A percentile compares a stretch with the other conserved stretches of the same genome.
Conservation (phyloP, 2,888 invertebrate species). For the Camptogramma bilineatum region DNA sequence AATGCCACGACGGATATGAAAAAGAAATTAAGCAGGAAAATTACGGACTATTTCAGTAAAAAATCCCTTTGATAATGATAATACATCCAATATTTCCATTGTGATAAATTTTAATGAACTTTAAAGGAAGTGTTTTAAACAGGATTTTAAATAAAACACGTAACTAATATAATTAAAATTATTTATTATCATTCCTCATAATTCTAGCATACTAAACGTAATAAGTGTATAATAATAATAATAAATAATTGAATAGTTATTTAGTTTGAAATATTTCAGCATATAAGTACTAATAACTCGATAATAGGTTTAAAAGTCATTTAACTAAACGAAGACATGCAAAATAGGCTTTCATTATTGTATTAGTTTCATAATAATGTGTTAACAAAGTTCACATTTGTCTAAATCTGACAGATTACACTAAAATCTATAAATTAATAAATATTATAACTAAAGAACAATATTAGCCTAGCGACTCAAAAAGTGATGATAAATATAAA, state of each 20-base stretch:
- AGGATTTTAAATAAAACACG: slow-evolving; percentile 65
- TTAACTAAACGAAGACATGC: slow-evolving; percentile 75
- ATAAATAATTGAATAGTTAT: slow-evolving; percentile 85
- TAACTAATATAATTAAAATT: slow-evolving; percentile 85
- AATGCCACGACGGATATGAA: slow-evolving; percentile 61
- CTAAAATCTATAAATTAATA: slow-evolving; percentile 56
- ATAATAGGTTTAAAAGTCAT: slow-evolving; percentile 73
- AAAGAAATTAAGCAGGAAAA: slow-evolving; percentile 69
- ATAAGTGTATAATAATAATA: slow-evolving; percentile 86
- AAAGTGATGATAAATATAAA: slow-evolving; percentile 74
- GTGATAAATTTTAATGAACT: slow-evolving; percentile 20
- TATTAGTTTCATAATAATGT: slow-evolving; percentile 74
- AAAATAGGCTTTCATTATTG: slow-evolving; percentile 82
- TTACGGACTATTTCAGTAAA: slow-evolving; percentile 77
- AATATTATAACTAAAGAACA: slow-evolving; percentile 59
- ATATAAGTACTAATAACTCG: slow-evolving; percentile 80
- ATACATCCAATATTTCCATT: slow-evolving; percentile 14
- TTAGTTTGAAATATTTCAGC: slow-evolving; percentile 84
- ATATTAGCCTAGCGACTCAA: slow-evolving; percentile 68
- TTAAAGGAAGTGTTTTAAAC: slow-evolving; percentile 6
- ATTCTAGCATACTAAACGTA: slow-evolving; percentile 87
- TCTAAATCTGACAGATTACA: slow-evolving; percentile 48
- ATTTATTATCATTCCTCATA: slow-evolving; percentile 87
- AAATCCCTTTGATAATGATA: slow-evolving; percentile 59
- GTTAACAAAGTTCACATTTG: slow-evolving; percentile 61